Percentiles rank a stretch among this genome's conserved stretches.
phyloP scores from a whole-genome alignment of 2,797 vertebrate species.

The Sardinella longiceps region DNA sequence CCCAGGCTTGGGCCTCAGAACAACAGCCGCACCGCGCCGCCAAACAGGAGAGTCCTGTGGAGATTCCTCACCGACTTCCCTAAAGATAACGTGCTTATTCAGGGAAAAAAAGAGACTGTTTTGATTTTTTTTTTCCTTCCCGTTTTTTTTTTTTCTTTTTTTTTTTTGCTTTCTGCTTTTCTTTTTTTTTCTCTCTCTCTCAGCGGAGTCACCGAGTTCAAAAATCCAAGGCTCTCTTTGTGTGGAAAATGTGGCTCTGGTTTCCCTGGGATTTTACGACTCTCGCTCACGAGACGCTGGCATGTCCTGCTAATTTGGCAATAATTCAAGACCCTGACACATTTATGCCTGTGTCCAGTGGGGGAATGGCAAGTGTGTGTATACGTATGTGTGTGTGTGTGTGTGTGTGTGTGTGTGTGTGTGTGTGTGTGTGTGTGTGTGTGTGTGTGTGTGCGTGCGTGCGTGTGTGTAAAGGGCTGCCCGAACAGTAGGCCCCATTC shows the following conservation, averaged over 20 bases:
- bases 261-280: slow-evolving; percentile 65
- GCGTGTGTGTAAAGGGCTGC: slow-evolving; percentile 7
- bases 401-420: slow-evolving; percentile 30
- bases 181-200: not conserved
- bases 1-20: not conserved
- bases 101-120: not conserved
- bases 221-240: slow-evolving; percentile 21
- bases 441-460: not conserved
- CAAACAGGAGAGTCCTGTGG: not conserved
- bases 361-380: slow-evolving; percentile 53
- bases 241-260: slow-evolving; percentile 43
- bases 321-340: slow-evolving; percentile 73
- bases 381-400: slow-evolving; percentile 23
- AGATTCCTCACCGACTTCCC: slow-evolving; percentile 19
- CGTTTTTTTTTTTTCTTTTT: not conserved
- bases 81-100: slow-evolving; percentile 3
- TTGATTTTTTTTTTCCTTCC: not conserved
- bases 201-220: slow-evolving; percentile 16
- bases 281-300: slow-evolving; percentile 61
- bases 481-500: slow-evolving; percentile 62
- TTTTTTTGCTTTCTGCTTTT: not conserved
- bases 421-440: slow-evolving; percentile 28
- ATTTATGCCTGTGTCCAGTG: slow-evolving; percentile 67
- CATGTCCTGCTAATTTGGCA: slow-evolving; percentile 73
- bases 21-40: not conserved